A percentile compares a stretch with the other conserved stretches of the same genome.
These are phyloP conservation scores for Oscarella lobularis DNA, from an alignment of 37 sponge, comb jelly and placozoan genomes.

Conservation along the genomic window DNA sequence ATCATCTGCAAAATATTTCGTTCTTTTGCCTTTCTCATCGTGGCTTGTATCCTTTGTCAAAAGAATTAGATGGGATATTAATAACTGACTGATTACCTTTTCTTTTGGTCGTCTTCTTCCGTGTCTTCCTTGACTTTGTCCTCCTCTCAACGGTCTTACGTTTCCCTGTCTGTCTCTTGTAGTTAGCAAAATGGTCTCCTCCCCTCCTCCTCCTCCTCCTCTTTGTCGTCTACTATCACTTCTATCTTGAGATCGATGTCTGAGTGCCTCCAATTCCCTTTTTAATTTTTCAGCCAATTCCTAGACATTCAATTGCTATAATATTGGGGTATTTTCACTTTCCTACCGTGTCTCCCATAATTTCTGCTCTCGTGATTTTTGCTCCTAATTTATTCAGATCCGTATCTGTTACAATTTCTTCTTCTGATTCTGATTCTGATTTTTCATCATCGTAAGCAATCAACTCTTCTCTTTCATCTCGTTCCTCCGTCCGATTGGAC, in stretches of 20 bases:
- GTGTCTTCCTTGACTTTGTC: background rate
- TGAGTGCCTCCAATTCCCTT: background rate
- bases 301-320: too few species aligned
- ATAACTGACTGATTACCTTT: background rate
- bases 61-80: too few species aligned
- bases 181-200: conserved; percentile 29
- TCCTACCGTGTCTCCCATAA: conserved; percentile 50
- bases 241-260: background rate
- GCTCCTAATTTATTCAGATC: conserved; percentile 70
- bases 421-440: background rate
- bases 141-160: conserved; percentile 21
- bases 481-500: too few species aligned
- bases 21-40: conserved; percentile 18
- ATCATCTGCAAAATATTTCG: conserved; percentile 59
- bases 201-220: too few species aligned
- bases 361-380: conserved; percentile 73
- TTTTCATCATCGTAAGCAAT: conserved; percentile 3
- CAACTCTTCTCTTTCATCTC: background rate
- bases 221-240: too few species aligned
- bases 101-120: background rate
- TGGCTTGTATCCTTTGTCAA: background rate
- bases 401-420: conserved; percentile 27
- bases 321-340: too few species aligned
- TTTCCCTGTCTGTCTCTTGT: conserved; percentile 47
- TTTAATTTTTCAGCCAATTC: conserved; percentile 18